Evolutionary conservation across 2,888 invertebrate species (phyloP), one percentile per base, ranked within the genome.

Genomic region (Acanthosepion esculentum): DNA sequence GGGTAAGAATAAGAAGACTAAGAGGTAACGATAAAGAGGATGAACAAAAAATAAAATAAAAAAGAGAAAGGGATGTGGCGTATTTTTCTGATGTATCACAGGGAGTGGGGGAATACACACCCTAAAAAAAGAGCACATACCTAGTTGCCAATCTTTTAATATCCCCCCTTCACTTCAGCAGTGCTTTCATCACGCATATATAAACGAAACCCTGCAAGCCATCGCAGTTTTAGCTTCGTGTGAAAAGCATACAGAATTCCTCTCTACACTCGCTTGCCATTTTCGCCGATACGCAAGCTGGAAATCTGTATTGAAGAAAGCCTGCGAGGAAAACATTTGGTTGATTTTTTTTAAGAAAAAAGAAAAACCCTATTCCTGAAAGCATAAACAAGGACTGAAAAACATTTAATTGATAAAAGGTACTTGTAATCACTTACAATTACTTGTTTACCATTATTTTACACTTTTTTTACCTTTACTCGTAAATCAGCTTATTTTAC

Each of bases 51-150:
- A 3, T 41, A 20, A 59, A 20, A 64, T 0, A 7, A n/a, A n/a
- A 15, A 78, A n/a, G n/a, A n/a, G n/a, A n/a, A 78, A 78, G 78
- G n/a, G n/a, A 18, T 15, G 15, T 10, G 78, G 78, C 78, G 78
- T 78, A 78, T n/a, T n/a, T 78, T 78, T 78, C 78, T 78, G 78
- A 78, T 78, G 78, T 78, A 78, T 78, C 78, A 78, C 78, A 78
- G 78, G 78, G 78, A 78, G 78, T 78, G n/a, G 33, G 41, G 78
- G 78, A 33, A 78, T 78, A 78, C 78, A n/a, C 78, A 78, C 78
- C 78, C 78, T 78, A 78, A 78, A 78, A 78, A 78, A 78, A 20
- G n/a, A 78, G 78, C n/a, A 78, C 78, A 78, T 78, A 78, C 12
- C 78, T 78, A 78, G 78, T 78, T 78, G 78, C 78, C 78, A 78